A percentile compares a stretch with the other conserved stretches of the same genome.
Evolutionary conservation across 2,797 vertebrate genomes (phyloP).

Genomic region (Podarcis lilfordi): DNA sequence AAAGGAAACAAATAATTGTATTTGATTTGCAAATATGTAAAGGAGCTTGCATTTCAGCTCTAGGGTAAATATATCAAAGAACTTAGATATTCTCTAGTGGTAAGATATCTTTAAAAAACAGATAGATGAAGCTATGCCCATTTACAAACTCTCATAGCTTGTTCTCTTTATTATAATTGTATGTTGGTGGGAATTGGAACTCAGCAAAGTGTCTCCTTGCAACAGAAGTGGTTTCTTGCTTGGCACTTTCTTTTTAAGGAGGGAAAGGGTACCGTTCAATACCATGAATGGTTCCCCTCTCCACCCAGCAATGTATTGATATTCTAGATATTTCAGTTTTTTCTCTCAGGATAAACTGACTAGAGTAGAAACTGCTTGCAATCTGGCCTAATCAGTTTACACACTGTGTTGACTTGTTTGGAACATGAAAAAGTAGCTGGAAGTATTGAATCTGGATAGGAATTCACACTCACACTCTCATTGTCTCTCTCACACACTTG

Average conservation of each 20-base stretch:
- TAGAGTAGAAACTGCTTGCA: background rate
- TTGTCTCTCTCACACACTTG: too few relatives aligned
- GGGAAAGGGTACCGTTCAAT: background rate
- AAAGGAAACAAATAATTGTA: slow-evolving; percentile 42
- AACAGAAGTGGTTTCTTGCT: background rate
- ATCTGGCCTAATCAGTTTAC: background rate
- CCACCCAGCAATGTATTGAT: background rate
- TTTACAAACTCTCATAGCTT: background rate
- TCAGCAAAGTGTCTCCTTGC: background rate
- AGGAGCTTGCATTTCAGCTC: slow-evolving; percentile 30
- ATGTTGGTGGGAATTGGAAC: background rate
- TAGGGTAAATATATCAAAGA: slow-evolving; percentile 35
- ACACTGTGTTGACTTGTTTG: background rate
- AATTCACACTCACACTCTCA: background rate
- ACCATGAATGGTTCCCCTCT: too few relatives aligned
- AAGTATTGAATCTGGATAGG: background rate
- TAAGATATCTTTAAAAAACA: slow-evolving; percentile 1
- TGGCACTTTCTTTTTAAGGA: background rate
- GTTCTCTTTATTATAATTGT: background rate
- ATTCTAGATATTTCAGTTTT: background rate
- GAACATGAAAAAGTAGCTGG: background rate
- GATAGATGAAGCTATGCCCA: background rate
- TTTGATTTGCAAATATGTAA: slow-evolving; percentile 41
- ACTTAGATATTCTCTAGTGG: slow-evolving; percentile 26
- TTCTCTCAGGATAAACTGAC: background rate